Evolutionary conservation across 1,140 invertebrate species (phyloP).

Genomic region (Sarcophaga bullata): DNA sequence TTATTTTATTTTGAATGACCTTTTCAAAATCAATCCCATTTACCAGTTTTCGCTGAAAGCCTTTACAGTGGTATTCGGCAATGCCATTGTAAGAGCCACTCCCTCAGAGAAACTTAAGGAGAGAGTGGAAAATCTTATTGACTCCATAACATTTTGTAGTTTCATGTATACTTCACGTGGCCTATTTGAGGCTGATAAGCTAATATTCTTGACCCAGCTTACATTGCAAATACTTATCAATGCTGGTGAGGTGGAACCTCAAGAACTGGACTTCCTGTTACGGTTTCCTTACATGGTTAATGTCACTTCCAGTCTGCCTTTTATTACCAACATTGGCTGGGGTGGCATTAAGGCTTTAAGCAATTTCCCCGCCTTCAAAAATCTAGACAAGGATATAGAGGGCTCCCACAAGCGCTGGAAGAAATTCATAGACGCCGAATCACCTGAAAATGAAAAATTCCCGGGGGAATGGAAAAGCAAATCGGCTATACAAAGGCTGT

Average conservation of each 20-base stretch:
- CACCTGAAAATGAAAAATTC: conserved; percentile 92
- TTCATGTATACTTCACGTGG: conserved; percentile 90
- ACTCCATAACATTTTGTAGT: conserved; percentile 87
- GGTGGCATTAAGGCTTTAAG: conserved; percentile 87
- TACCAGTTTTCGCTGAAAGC: conserved; percentile 97
- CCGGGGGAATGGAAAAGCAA: conserved; percentile 98
- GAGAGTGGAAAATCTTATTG: conserved; percentile 84
- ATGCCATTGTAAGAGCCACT: conserved; percentile 80
- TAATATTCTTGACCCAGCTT: conserved; percentile 91
- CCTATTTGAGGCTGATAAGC: conserved; percentile 92
- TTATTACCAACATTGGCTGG: conserved; percentile 85
- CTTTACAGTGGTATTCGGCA: conserved; percentile 92
- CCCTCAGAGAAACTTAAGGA: conserved; percentile 74
- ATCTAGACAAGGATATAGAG: conserved; percentile 93
- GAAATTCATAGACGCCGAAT: conserved; percentile 91
- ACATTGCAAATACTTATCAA: conserved; percentile 79
- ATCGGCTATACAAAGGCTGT: conserved; percentile 84
- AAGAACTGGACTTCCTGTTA: conserved; percentile 89
- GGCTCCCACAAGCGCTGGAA: conserved; percentile 91
- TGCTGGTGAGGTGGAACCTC: conserved; percentile 74
- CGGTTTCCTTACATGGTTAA: conserved; percentile 77
- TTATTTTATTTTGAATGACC: conserved; percentile 94
- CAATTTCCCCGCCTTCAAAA: conserved; percentile 82
- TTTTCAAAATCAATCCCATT: conserved; percentile 93
- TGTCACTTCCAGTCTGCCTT: conserved; percentile 82